phyloP scores from a whole-genome alignment of 2,113 vertebrate species.

The Rattus rattus region DNA sequence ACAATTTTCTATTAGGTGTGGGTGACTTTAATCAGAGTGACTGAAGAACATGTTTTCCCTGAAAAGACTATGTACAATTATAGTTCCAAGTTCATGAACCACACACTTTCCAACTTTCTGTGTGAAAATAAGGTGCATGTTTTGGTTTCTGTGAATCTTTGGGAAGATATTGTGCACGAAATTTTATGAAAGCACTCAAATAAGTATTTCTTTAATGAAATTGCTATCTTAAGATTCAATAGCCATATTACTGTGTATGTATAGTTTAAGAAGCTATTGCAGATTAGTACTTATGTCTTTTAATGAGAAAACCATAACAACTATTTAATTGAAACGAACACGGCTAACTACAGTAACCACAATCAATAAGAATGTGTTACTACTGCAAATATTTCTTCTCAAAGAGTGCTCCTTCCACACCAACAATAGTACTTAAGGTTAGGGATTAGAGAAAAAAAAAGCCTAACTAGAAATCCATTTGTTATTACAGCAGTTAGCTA shows the following conservation, averaged over 20 bases:
- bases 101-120: not conserved
- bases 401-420: conserved; percentile 70
- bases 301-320: conserved; percentile 81
- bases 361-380: conserved; percentile 79
- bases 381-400: conserved; percentile 78
- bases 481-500: conserved; percentile 68
- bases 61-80: not conserved
- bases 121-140: conserved; percentile 37
- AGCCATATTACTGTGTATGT: conserved; percentile 58
- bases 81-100: not conserved
- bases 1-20: conserved; percentile 53
- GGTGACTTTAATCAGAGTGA: not conserved
- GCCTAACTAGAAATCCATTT: conserved; percentile 67
- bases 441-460: conserved; percentile 50
- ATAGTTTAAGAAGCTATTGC: conserved; percentile 72
- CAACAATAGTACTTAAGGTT: conserved; percentile 72
- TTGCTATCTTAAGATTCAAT: conserved; percentile 56
- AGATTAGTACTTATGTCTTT: conserved; percentile 67
- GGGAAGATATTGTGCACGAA: not conserved
- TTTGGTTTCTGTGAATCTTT: conserved; percentile 29
- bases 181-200: conserved; percentile 68
- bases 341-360: conserved; percentile 81
- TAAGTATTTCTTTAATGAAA: conserved; percentile 69
- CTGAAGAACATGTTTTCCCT: not conserved
- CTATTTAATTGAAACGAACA: conserved; percentile 83